These are phyloP conservation scores for Aplochiton taeniatus DNA, from an alignment of 2,797 vertebrate genomes.

Conservation along the genomic window DNA sequence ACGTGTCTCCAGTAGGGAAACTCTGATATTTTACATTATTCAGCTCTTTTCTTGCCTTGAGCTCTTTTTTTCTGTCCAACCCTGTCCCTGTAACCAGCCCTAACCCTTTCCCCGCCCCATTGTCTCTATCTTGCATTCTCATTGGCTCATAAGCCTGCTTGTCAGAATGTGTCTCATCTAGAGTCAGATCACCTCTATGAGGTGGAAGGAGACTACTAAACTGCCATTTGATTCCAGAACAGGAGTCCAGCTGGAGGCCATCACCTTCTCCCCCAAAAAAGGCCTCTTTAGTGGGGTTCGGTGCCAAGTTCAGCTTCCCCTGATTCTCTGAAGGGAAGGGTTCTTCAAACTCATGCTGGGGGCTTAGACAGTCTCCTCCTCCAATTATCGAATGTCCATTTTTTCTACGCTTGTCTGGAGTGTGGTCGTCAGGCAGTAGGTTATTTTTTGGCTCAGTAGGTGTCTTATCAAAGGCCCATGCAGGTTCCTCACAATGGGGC, in stretches of 20 bases:
- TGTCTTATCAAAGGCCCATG: constrained; percentile 7
- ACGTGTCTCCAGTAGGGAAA: not conserved
- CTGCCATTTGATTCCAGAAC: constrained; percentile 3
- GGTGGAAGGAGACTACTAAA: not conserved
- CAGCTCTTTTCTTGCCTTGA: not conserved
- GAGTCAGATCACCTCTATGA: constrained; percentile 3
- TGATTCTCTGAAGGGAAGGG: constrained; percentile 14
- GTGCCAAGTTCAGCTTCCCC: constrained; percentile 15
- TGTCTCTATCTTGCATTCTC: not conserved
- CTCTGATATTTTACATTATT: not conserved
- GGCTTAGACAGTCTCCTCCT: constrained; percentile 5
- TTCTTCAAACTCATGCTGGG: constrained; percentile 11
- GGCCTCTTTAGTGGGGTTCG: constrained; percentile 15
- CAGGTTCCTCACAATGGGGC: constrained; percentile 10
- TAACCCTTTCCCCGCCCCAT: not conserved
- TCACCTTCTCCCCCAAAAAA: constrained; percentile 9
- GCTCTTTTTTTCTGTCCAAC: too few relatives aligned
- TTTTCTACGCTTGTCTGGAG: constrained; percentile 17
- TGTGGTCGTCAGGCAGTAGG: constrained; percentile 3
- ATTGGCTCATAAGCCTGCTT: not conserved
- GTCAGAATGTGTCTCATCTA: constrained; percentile 8
- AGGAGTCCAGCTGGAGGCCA: not conserved
- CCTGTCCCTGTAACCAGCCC: too few relatives aligned
- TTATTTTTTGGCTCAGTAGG: constrained; percentile 14
- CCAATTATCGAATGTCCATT: not conserved